Percentiles rank a stretch among this genome's conserved stretches.
phyloP scores from a whole-genome alignment of 2,888 invertebrate genomes.

The Acleris cristana region DNA sequence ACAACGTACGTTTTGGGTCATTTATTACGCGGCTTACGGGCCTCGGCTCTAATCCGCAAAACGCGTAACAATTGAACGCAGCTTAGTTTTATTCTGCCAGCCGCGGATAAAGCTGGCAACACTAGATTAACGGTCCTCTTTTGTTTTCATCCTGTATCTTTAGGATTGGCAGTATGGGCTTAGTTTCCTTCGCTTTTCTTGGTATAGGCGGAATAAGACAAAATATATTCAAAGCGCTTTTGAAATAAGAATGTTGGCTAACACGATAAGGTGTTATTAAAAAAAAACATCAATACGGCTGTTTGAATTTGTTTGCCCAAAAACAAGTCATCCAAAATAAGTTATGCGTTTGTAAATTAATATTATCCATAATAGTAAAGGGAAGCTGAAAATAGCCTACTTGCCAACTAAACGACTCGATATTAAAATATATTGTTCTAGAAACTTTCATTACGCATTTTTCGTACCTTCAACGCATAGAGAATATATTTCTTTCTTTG shows the following conservation, averaged over 20 bases:
- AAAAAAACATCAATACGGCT: too few relatives aligned
- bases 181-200: background rate
- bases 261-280: too few relatives aligned
- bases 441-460: background rate
- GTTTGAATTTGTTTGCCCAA: too few relatives aligned
- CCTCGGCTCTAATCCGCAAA: slow-evolving; percentile 2
- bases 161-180: background rate
- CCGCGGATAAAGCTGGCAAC: slow-evolving; percentile 2
- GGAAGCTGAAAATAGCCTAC: too few relatives aligned
- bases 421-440: too few relatives aligned
- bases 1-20: background rate
- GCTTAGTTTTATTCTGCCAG: slow-evolving; percentile 2
- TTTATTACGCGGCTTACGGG: background rate
- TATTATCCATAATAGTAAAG: too few relatives aligned
- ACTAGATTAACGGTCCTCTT: slow-evolving; percentile 4
- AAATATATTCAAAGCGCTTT: too few relatives aligned
- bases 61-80: background rate
- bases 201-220: too few relatives aligned
- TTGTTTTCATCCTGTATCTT: background rate
- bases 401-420: too few relatives aligned
- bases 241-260: too few relatives aligned
- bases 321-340: too few relatives aligned
- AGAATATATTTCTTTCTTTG: background rate
- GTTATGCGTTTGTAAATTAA: too few relatives aligned
- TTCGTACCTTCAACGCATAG: background rate